These are phyloP conservation scores for Shargacucullia verbasci DNA, from an alignment of 2,888 invertebrate species.

Conservation along the genomic window DNA sequence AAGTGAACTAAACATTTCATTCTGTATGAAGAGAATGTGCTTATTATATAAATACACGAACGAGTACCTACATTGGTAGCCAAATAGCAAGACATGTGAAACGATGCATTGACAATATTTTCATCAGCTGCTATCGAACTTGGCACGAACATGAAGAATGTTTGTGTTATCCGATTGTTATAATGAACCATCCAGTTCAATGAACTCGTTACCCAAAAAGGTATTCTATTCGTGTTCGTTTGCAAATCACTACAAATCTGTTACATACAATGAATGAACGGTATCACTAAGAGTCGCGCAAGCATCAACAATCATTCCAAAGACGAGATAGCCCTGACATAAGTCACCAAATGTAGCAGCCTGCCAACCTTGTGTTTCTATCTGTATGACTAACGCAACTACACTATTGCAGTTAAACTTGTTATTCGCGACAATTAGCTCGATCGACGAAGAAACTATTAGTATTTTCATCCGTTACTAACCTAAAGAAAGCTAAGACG, in stretches of 20 bases:
- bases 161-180: conserved; percentile 61
- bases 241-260: conserved; percentile 66
- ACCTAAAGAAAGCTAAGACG: conserved; percentile 41
- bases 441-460: conserved; percentile 52
- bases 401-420: conserved; percentile 64
- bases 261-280: conserved; percentile 71
- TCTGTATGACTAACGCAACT: conserved; percentile 73
- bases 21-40: conserved; percentile 54
- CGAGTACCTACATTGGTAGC: conserved; percentile 49
- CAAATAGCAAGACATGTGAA: conserved; percentile 33
- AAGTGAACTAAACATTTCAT: conserved; percentile 57
- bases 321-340: conserved; percentile 83
- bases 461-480: conserved; percentile 28
- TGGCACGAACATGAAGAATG: conserved; percentile 55
- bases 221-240: conserved; percentile 66
- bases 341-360: conserved; percentile 85
- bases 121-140: conserved; percentile 60
- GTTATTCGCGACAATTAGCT: conserved; percentile 64
- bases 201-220: conserved; percentile 72
- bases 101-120: conserved; percentile 54
- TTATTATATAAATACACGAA: conserved; percentile 52
- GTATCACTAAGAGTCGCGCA: conserved; percentile 66
- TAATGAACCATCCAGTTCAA: conserved; percentile 76
- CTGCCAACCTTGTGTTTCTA: conserved; percentile 84
- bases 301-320: conserved; percentile 66